Base-by-base conservation (phyloP, 2,888 invertebrate species). In the Agrochola lota region DNA sequence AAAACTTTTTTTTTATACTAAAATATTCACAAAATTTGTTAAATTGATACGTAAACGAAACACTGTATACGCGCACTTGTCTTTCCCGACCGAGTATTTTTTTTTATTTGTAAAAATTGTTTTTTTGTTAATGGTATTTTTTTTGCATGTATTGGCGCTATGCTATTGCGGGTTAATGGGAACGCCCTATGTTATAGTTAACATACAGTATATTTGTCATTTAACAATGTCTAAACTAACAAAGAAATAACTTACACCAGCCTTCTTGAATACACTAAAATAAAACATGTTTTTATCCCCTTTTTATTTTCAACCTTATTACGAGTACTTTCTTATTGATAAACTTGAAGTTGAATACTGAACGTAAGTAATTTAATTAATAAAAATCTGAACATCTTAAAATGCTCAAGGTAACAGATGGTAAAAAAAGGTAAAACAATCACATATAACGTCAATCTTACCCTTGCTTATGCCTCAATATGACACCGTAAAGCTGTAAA, bases 241-340 rank as follows among this genome's bases (percentile, higher is more conserved):
- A 23, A 71, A 52, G 17, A 57, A 11, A 23, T 15, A 43, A 67
- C 20, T 57, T 23, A 26, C 17, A 40, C 52, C 20, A 60, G 30
- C 12, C 43, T 35, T 73, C 15, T 40, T 30, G 55, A 73, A 70
- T 55, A 83, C 66, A 74, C 55, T 30, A 23, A 62, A 0, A 79
- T 73, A 2, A 69, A 26, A 40, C 8, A 26, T 12, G 17, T 40
- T 35, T 67, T 62, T 30, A 43, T 26, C n/a, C 63, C 43, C 8
- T 68, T 69, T 72, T 77, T 76, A 26, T 23, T 78, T 71, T 63
- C 4, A 52, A 59, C 49, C n/a, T 67, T 73, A 69, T 60, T 62
- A 64, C 63, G 66, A 77, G 78, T 82, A 86, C 80, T 84, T 85
- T 85, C 74, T 77, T 74, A 71, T 80, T 80, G 57, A 35, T 62